Base-by-base conservation (phyloP, 2,888 invertebrate genomes). In the Epinotia bilunana region DNA sequence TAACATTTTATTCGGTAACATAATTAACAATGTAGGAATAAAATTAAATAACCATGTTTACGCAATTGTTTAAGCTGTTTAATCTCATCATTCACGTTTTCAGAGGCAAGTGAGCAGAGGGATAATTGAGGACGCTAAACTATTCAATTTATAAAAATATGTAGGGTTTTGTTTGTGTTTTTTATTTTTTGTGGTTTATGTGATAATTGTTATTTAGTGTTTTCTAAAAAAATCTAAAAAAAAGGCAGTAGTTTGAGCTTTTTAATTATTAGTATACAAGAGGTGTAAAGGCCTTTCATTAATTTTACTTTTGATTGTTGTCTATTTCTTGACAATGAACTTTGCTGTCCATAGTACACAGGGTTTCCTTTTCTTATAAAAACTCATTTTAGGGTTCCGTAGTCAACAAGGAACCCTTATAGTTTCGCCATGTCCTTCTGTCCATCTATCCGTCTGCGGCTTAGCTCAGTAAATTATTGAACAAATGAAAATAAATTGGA, bases 31-130 rank as follows among this genome's bases (percentile, higher is more conserved):
- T 53, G 53, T 65, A 53, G 3, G 46, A 28, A 33, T 11, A 18
- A 62, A 43, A 65, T 65, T 16, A 11, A 23, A 64, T 23, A 16
- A 6, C n/a, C 49, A 64, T 28, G 49, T 49, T 64, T 49, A 49
- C 11, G n/a, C 11, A 9, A 43, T 11, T 5, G 16, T 62, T 12
- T n/a, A 20, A 63, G 13, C 13, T 20, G 46, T n/a, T 46, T 46
- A 33, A 53, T n/a, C 33, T 23, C 20, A 7, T n/a, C 23, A 5
- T 39, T 43, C 18, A 23, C 49, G 28, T 64, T 16, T 49, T 11
- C 16, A 20, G 46, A 20, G 7, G 16, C 53, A n/a, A 1, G 16
- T 13, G 7, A 53, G 53, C 53, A 39, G 39, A 39, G 7, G 1
- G 9, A 53, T 49, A 49, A 6, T 33, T 33, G 39, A 20, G 20